Conservation (phyloP, 2,113 vertebrate genomes). For the Scomber scombrus region DNA sequence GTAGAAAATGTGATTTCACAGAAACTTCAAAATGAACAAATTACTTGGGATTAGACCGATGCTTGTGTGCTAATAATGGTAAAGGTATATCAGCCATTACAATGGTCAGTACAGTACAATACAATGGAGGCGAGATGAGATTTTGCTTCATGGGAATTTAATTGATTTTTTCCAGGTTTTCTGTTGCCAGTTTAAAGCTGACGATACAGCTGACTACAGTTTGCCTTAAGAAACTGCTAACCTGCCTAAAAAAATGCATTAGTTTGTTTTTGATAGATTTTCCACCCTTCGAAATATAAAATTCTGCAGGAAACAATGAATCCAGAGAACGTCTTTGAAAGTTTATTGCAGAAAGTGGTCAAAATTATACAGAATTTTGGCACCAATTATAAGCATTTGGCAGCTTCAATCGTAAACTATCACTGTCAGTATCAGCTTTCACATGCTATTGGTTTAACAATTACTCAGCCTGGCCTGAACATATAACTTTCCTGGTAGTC, state of each 20-base stretch:
- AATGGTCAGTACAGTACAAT: neutral
- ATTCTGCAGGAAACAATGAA: conserved; percentile 29
- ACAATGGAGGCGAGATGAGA: neutral
- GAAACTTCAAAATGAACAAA: conserved; percentile 5
- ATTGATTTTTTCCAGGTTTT: neutral
- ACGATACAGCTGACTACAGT: neutral
- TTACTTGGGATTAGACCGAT: neutral
- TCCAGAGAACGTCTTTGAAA: conserved; percentile 6
- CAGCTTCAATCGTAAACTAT: conserved; percentile 5
- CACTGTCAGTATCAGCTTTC: conserved; percentile 39
- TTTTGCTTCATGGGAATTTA: conserved; percentile 6
- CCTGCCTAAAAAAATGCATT: conserved; percentile 12
- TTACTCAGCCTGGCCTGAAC: conserved; percentile 29
- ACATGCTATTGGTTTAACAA: conserved; percentile 34
- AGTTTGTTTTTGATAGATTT: conserved; percentile 24
- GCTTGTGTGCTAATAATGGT: too few relatives aligned
- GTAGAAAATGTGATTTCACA: conserved; percentile 5
- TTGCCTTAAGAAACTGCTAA: conserved; percentile 5
- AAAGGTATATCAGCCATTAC: neutral
- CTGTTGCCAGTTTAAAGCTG: conserved; percentile 3
- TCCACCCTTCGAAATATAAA: conserved; percentile 22
- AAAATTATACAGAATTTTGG: conserved; percentile 22
- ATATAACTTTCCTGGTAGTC: conserved; percentile 49
- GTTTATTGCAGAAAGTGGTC: conserved; percentile 21
- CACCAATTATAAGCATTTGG: conserved; percentile 21